Percentiles rank a stretch among this genome's conserved stretches.
phyloP scores from a whole-genome alignment of 2,113 vertebrate species.

The Sphaerodactylus townsendi region DNA sequence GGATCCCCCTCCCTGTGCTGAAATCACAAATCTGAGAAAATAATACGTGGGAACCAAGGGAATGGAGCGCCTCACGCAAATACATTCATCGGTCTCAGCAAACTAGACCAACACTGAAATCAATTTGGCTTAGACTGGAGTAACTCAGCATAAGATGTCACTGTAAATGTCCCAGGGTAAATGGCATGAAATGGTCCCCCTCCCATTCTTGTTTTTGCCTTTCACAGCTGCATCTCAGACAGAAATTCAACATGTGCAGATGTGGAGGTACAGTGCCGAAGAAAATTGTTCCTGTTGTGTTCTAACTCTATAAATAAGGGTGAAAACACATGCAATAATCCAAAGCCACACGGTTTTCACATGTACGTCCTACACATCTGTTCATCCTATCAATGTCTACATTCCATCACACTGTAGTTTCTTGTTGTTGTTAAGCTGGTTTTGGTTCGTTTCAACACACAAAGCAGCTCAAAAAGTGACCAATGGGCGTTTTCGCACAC shows the following conservation, averaged over 20 bases:
- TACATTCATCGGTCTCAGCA: rapidly evolving
- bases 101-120: neutral
- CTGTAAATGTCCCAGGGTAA: rapidly evolving
- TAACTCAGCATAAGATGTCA: no score
- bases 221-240: neutral
- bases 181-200: neutral
- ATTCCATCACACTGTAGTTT: no score
- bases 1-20: neutral
- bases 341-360: neutral
- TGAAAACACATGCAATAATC: neutral
- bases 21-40: neutral
- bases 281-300: neutral
- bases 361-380: no score
- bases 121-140: no score
- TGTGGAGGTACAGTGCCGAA: neutral
- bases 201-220: neutral
- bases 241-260: neutral
- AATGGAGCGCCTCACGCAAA: neutral
- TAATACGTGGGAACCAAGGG: rapidly evolving
- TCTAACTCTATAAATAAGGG: neutral
- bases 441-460: no score
- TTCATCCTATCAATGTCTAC: no score
- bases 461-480: no score
- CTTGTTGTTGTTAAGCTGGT: no score
- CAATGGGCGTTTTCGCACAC: no score